phyloP scores from a whole-genome alignment of 2,113 vertebrate species.

The Notarius lentiginosus region DNA sequence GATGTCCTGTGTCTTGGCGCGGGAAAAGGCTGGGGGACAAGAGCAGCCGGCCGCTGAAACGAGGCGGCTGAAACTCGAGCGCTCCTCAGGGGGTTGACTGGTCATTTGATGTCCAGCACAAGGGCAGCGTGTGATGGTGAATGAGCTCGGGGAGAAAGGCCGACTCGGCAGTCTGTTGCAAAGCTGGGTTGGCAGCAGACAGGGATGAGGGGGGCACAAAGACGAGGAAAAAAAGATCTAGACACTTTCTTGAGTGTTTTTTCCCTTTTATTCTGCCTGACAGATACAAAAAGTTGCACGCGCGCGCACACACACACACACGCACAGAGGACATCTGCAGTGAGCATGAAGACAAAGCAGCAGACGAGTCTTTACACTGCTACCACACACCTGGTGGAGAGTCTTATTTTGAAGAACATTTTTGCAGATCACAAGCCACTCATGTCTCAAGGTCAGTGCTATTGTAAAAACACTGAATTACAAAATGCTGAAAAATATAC shows the following conservation, averaged over 20 bases:
- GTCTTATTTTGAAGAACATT: slow-evolving; percentile 18
- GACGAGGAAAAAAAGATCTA: slow-evolving; percentile 31
- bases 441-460: slow-evolving; percentile 34
- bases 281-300: slow-evolving; percentile 28
- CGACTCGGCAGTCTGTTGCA: slow-evolving; percentile 76
- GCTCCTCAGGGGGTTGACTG: slow-evolving; percentile 91
- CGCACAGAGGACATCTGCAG: slow-evolving; percentile 36
- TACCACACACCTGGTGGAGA: slow-evolving; percentile 14
- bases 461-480: background rate
- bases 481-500: background rate
- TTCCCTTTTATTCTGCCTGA: slow-evolving; percentile 41
- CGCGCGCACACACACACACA: background rate
- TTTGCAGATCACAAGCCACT: slow-evolving; percentile 32
- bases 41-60: slow-evolving; percentile 87
- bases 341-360: slow-evolving; percentile 26
- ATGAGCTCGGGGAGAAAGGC: slow-evolving; percentile 72
- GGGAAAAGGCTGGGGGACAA: slow-evolving; percentile 77
- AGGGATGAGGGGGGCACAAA: slow-evolving; percentile 37
- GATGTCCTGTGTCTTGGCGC: slow-evolving; percentile 90
- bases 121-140: slow-evolving; percentile 82
- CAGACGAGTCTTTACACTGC: slow-evolving; percentile 24
- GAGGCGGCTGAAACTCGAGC: slow-evolving; percentile 92
- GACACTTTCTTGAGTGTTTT: slow-evolving; percentile 43
- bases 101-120: slow-evolving; percentile 90
- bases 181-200: slow-evolving; percentile 63